A percentile compares a stretch with the other conserved stretches of the same genome.
Conservation (phyloP, 1,140 invertebrate genomes). For the Rhagoletis pomonella region DNA sequence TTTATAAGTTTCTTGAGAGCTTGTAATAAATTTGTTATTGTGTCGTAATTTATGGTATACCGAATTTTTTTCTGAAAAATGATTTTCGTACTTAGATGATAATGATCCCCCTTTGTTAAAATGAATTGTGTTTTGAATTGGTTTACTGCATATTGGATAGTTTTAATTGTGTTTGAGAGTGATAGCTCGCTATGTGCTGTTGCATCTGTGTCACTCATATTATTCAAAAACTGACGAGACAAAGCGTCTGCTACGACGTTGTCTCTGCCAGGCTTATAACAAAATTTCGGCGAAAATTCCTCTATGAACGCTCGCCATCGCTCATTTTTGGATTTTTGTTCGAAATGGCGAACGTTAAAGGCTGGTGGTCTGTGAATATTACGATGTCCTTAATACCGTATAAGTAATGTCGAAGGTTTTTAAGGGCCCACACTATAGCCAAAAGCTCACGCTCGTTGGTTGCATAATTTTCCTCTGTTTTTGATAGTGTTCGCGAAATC, state of each 20-base stretch:
- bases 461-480: too few species aligned
- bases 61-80: neutral
- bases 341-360: constrained; percentile 74
- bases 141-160: constrained; percentile 58
- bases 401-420: constrained; percentile 62
- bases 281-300: constrained; percentile 66
- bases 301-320: constrained; percentile 76
- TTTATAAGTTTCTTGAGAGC: neutral
- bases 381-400: constrained; percentile 73
- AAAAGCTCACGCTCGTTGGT: constrained; percentile 38
- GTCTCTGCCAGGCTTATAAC: constrained; percentile 72
- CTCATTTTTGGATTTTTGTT: constrained; percentile 70
- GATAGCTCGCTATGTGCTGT: constrained; percentile 58
- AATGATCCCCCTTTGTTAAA: constrained; percentile 24
- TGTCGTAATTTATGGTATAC: neutral
- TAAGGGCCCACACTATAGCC: constrained; percentile 54
- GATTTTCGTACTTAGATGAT: neutral
- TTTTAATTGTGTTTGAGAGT: constrained; percentile 57
- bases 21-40: neutral
- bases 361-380: constrained; percentile 76
- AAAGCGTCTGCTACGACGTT: constrained; percentile 71
- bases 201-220: constrained; percentile 20
- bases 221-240: constrained; percentile 56
- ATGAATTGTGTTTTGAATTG: constrained; percentile 59
- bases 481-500: too few species aligned